phyloP scores from a whole-genome alignment of 2,797 vertebrate genomes.

The Pangasius krempfi region DNA sequence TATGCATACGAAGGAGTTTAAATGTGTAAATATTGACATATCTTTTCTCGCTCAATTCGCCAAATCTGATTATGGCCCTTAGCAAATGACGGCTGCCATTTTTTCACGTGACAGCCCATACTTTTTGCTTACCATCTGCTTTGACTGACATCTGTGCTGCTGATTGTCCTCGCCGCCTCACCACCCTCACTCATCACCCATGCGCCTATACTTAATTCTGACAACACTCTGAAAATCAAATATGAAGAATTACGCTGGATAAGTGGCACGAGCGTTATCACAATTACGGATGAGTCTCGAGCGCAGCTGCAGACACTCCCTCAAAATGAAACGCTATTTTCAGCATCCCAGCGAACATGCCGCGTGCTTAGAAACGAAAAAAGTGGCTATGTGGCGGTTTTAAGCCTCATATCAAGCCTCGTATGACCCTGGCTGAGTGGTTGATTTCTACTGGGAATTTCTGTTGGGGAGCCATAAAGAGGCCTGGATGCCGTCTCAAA shows the following conservation, averaged over 20 bases:
- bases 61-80: background rate
- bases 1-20: background rate
- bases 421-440: background rate
- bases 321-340: conserved; percentile 2
- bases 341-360: background rate
- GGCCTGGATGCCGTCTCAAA: conserved; percentile 36
- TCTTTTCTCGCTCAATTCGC: no score
- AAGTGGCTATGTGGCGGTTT: background rate
- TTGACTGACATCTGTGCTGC: conserved; percentile 42
- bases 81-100: conserved; percentile 47
- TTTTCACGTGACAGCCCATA: conserved; percentile 29
- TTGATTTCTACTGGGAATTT: conserved; percentile 13
- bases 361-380: conserved; percentile 11
- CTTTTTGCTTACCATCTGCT: conserved; percentile 27
- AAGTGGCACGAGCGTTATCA: conserved; percentile 7
- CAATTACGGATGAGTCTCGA: conserved; percentile 18
- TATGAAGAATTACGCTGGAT: conserved; percentile 21
- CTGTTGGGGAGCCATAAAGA: background rate
- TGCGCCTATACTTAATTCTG: conserved; percentile 21
- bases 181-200: conserved; percentile 9
- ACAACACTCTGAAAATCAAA: conserved; percentile 8
- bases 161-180: conserved; percentile 1
- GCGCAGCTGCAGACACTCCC: conserved; percentile 30
- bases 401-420: conserved; percentile 4
- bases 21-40: background rate